phyloP scores from a whole-genome alignment of 2,888 invertebrate genomes.

The Miltochrista miniata region DNA sequence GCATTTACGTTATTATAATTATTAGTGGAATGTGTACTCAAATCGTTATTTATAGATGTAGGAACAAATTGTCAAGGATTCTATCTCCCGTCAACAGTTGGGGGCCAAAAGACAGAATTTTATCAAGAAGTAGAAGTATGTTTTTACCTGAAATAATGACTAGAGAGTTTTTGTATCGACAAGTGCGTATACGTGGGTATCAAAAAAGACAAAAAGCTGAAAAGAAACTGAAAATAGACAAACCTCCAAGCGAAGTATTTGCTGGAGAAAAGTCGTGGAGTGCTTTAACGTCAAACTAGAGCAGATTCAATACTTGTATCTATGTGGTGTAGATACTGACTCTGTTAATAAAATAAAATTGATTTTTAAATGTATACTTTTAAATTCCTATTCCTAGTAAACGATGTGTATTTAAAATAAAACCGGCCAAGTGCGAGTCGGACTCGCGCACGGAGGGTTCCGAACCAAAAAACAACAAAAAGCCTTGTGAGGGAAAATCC shows the following conservation, averaged over 20 bases:
- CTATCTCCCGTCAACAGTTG: slow-evolving; percentile 53
- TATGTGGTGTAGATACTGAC: too few species aligned
- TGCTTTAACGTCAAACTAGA: slow-evolving; percentile 57
- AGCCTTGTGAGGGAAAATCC: too few species aligned
- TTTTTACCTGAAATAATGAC: slow-evolving; percentile 80
- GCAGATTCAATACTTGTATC: slow-evolving; percentile 24
- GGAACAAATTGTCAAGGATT: slow-evolving; percentile 34
- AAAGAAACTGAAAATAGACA: slow-evolving; percentile 6
- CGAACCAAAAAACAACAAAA: too few species aligned
- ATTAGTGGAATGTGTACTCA: slow-evolving; percentile 47
- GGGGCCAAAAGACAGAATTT: slow-evolving; percentile 66
- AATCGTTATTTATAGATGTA: slow-evolving; percentile 38
- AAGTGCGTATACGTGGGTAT: slow-evolving; percentile 69
- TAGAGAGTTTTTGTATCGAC: slow-evolving; percentile 75
- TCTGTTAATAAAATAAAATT: too few species aligned
- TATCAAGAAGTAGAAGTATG: slow-evolving; percentile 72
- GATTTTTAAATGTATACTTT: too few species aligned
- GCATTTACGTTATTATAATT: slow-evolving; percentile 51
- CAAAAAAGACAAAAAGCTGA: slow-evolving; percentile 29
- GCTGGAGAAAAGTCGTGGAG: slow-evolving; percentile 51
- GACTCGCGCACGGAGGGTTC: too few species aligned
- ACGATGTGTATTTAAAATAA: too few species aligned
- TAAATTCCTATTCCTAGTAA: too few species aligned
- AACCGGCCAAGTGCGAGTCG: too few species aligned
- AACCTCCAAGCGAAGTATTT: slow-evolving; percentile 21